These are phyloP conservation scores for Rhagophthalmus giganteus DNA, from an alignment of 2,888 invertebrate species.

Conservation along the genomic window DNA sequence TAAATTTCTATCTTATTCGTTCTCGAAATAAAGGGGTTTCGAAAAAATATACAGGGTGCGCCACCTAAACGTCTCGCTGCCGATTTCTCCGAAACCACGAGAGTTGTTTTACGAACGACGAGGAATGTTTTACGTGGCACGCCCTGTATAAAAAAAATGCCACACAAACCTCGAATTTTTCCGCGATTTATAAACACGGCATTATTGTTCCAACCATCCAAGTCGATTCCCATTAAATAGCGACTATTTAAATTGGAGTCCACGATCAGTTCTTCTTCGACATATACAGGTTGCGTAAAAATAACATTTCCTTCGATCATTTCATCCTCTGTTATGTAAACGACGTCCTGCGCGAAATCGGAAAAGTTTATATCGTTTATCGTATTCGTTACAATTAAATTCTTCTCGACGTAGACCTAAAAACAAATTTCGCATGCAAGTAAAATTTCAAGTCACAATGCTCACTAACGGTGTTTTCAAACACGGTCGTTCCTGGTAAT, in stretches of 20 bases:
- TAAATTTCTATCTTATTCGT: no score
- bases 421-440: conserved; percentile 8
- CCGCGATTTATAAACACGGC: conserved; percentile 55
- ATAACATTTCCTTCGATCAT: conserved; percentile 47
- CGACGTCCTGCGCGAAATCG: conserved; percentile 50
- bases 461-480: conserved; percentile 33
- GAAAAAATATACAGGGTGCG: no score
- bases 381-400: conserved; percentile 40
- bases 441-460: not conserved
- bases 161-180: conserved; percentile 44
- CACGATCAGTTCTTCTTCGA: conserved; percentile 37
- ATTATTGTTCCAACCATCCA: conserved; percentile 54
- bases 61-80: no score
- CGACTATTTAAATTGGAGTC: conserved; percentile 45
- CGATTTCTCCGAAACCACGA: no score
- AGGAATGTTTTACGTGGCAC: no score
- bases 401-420: conserved; percentile 45
- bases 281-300: conserved; percentile 48
- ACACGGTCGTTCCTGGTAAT: conserved; percentile 38
- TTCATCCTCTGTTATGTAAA: conserved; percentile 49
- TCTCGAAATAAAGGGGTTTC: no score
- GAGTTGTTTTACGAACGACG: no score
- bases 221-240: conserved; percentile 50
- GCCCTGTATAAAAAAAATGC: no score
- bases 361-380: conserved; percentile 50